Evolutionary conservation across 2,888 invertebrate genomes (phyloP), one percentile per base, ranked within the genome.

Genomic region (Trilocha varians): DNA sequence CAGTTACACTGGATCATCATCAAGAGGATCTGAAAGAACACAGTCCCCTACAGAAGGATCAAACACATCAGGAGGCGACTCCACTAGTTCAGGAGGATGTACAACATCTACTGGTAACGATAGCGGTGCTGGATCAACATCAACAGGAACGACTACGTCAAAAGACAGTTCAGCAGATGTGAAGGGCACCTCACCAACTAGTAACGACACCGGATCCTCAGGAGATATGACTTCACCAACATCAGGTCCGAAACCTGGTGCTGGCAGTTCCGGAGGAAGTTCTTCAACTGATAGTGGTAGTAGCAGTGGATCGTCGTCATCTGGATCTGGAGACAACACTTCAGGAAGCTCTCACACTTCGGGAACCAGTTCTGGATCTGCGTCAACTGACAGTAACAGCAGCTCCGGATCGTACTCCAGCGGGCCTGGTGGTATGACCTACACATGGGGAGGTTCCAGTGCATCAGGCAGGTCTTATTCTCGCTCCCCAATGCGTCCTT

Each of bases 141-240:
- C n/a, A n/a, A n/a, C n/a, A n/a, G n/a, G n/a, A n/a, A n/a, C n/a
- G n/a, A n/a, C n/a, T n/a, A n/a, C n/a, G n/a, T n/a, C n/a, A n/a
- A n/a, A n/a, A n/a, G n/a, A n/a, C n/a, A n/a, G n/a, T n/a, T n/a
- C 13, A 4, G 13, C 8, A 3, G 32, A 16, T 3, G n/a, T n/a
- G n/a, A n/a, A n/a, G n/a, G n/a, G n/a, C n/a, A n/a, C n/a, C n/a
- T n/a, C n/a, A n/a, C n/a, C n/a, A n/a, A n/a, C n/a, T 15, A 73
- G 62, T 13, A 83, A 34, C 0, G 70, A 70, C 0, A 79, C 71
- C 0, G 69, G 61, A 9, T 65, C 52, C 0, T 73, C 74, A 0
- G 70, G 71, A 0, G 75, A 68, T 0, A 59, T 53, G 0, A 72
- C 77, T 32, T 73, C 48, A 40, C 66, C 80, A 32, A 82, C 40